These are phyloP conservation scores for Nomada ferruginata DNA, from an alignment of 2,888 invertebrate genomes.

Conservation along the genomic window DNA sequence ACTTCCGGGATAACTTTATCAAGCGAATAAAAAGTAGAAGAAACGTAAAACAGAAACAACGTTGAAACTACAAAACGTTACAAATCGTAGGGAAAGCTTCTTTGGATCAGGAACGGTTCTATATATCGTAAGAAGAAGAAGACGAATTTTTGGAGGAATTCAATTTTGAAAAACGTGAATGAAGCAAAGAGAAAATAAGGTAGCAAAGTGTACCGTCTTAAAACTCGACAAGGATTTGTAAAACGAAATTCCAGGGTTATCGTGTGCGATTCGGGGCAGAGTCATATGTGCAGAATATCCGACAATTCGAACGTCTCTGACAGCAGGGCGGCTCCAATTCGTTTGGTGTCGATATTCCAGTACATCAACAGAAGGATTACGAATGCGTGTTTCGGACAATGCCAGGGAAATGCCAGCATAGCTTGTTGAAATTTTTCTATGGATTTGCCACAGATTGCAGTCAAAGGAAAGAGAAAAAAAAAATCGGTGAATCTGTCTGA, in stretches of 20 bases:
- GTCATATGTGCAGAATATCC: not conserved
- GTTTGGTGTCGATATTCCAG: slow-evolving; percentile 36
- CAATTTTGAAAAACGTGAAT: not conserved
- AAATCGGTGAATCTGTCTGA: not conserved
- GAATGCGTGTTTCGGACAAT: slow-evolving; percentile 29
- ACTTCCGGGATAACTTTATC: slow-evolving; percentile 16
- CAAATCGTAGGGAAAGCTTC: not conserved
- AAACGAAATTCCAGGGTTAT: not conserved
- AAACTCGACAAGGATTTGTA: not conserved
- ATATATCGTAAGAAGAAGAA: not conserved
- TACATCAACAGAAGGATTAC: slow-evolving; percentile 36
- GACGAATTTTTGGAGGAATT: too few species aligned
- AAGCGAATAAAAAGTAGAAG: not conserved
- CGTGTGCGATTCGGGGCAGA: not conserved
- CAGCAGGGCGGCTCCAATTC: slow-evolving; percentile 16
- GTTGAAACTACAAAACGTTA: not conserved
- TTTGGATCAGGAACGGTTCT: not conserved
- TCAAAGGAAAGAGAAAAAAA: not conserved
- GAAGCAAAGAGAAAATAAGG: not conserved
- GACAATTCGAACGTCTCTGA: slow-evolving; percentile 3
- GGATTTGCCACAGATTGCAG: not conserved
- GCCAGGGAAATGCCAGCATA: slow-evolving; percentile 17
- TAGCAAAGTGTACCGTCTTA: not conserved
- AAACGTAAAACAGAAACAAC: not conserved
- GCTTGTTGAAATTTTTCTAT: slow-evolving; percentile 22